A percentile compares a stretch with the other conserved stretches of the same genome.
Conservation (phyloP, 2,797 vertebrate genomes). For the Phrynocephalus forsythii region DNA sequence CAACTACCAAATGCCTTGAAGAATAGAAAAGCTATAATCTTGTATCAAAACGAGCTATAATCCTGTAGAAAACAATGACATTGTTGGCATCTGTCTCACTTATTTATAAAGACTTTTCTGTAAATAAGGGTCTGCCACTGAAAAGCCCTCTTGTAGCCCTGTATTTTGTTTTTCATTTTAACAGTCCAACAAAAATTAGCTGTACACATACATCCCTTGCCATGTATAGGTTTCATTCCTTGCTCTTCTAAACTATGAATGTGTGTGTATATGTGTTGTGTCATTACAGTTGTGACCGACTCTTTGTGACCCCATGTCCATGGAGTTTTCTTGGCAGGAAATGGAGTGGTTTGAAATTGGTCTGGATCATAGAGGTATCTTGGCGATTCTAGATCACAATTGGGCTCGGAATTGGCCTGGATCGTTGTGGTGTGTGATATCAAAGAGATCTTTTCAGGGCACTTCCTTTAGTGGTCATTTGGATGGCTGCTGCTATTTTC, state of each 20-base stretch:
- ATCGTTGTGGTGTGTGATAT: slow-evolving; percentile 16
- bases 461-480: slow-evolving; percentile 58
- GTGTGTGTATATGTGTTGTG: too few species aligned
- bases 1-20: not conserved
- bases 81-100: not conserved
- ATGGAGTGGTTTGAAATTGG: too few species aligned
- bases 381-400: too few species aligned
- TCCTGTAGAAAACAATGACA: not conserved
- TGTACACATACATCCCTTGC: not conserved
- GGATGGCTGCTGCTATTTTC: slow-evolving; percentile 58
- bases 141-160: not conserved
- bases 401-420: not conserved
- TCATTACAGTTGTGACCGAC: too few species aligned
- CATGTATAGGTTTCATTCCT: not conserved
- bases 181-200: not conserved
- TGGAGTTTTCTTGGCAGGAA: too few species aligned
- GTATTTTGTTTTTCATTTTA: not conserved
- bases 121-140: not conserved
- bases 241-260: not conserved
- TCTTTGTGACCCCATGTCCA: too few species aligned
- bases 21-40: not conserved
- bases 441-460: slow-evolving; percentile 43
- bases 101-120: not conserved
- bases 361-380: too few species aligned
- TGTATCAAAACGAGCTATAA: not conserved